These are phyloP conservation scores for Anorthoa munda DNA, from an alignment of 2,888 invertebrate species.

Conservation along the genomic window DNA sequence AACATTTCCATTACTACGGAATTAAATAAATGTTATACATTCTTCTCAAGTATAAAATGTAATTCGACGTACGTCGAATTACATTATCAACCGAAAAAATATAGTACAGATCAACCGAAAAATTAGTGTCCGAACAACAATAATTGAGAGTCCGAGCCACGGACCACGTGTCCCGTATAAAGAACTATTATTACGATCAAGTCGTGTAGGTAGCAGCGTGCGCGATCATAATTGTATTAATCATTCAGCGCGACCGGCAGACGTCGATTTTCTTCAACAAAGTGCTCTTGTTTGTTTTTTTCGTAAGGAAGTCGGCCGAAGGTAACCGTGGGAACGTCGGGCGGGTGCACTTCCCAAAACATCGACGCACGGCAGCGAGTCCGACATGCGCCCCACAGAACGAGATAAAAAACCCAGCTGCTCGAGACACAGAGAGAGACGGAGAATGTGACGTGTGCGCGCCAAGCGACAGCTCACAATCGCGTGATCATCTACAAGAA, in stretches of 20 bases:
- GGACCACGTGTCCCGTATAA: slow-evolving; percentile 88
- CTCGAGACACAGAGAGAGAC: slow-evolving; percentile 71
- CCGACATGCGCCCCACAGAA: slow-evolving; percentile 86
- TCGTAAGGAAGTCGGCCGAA: slow-evolving; percentile 90
- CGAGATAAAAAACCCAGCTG: slow-evolving; percentile 73
- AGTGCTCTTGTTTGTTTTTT: slow-evolving; percentile 91
- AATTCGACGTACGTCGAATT: slow-evolving; percentile 67
- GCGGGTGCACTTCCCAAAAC: slow-evolving; percentile 92
- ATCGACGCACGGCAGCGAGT: slow-evolving; percentile 90
- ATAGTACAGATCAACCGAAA: slow-evolving; percentile 73
- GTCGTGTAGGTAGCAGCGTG: slow-evolving; percentile 87
- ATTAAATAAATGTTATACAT: slow-evolving; percentile 54
- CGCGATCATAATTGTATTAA: slow-evolving; percentile 91
- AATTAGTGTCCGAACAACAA: slow-evolving; percentile 68
- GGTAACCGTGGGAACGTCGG: slow-evolving; percentile 91
- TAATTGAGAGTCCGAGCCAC: slow-evolving; percentile 66
- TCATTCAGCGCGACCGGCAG: slow-evolving; percentile 90
- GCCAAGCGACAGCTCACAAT: slow-evolving; percentile 90
- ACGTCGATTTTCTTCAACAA: slow-evolving; percentile 91
- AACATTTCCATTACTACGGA: slow-evolving; percentile 39
- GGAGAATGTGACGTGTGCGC: slow-evolving; percentile 88
- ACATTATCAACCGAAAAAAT: slow-evolving; percentile 73
- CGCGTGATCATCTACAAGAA: slow-evolving; percentile 91
- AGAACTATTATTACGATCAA: slow-evolving; percentile 86
- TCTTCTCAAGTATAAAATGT: slow-evolving; percentile 57